Evolutionary conservation across 2,113 vertebrate genomes (phyloP).

Genomic region (Chaenocephalus aceratus): DNA sequence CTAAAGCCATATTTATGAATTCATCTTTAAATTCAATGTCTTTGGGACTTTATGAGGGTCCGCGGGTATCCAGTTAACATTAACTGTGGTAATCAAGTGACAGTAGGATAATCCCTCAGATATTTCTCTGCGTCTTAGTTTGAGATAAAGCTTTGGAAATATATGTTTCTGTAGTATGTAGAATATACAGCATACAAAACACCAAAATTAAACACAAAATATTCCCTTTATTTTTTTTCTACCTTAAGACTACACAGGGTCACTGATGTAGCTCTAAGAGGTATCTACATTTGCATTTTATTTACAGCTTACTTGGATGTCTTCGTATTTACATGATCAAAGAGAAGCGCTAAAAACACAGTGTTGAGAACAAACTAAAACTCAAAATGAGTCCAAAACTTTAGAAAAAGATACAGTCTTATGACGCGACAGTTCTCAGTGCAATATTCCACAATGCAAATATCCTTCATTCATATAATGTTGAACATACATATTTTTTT

Average conservation of each 20-base stretch:
- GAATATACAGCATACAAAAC: conserved; percentile 23
- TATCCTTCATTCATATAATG: conserved; percentile 81
- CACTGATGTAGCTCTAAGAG: conserved; percentile 94
- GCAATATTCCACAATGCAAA: conserved; percentile 84
- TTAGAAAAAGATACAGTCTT: conserved; percentile 81
- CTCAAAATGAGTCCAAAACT: conserved; percentile 77
- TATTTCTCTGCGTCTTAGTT: background rate
- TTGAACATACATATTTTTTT: conserved; percentile 70
- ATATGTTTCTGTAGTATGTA: background rate
- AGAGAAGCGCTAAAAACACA: conserved; percentile 92
- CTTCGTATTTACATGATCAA: conserved; percentile 93
- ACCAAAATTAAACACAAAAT: conserved; percentile 96
- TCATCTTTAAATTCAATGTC: too few species aligned
- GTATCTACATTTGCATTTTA: conserved; percentile 98
- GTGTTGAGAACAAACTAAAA: conserved; percentile 84
- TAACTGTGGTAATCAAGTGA: background rate
- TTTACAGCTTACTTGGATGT: conserved; percentile 91
- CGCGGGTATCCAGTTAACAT: too few species aligned
- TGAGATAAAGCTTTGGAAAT: background rate
- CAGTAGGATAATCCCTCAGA: background rate
- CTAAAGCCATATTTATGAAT: too few species aligned
- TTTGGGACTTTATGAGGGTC: too few species aligned
- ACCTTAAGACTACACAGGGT: conserved; percentile 96
- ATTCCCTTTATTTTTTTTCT: conserved; percentile 96
- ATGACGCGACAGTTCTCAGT: conserved; percentile 78